A percentile compares a stretch with the other conserved stretches of the same genome.
Evolutionary conservation across 2,113 vertebrate genomes (phyloP).

Genomic region (Osmerus mordax): DNA sequence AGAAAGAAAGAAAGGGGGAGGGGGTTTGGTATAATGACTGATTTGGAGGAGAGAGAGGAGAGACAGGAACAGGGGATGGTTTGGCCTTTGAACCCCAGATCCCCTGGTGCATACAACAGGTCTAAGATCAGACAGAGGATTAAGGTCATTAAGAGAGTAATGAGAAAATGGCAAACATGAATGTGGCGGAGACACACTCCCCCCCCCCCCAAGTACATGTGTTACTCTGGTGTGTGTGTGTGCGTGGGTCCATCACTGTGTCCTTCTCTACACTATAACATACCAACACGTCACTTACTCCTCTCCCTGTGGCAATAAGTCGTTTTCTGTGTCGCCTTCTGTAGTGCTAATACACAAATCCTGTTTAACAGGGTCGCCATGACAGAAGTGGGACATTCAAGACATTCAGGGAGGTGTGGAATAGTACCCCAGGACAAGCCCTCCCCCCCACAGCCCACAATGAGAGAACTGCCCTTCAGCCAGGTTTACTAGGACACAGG

Average conservation of each 20-base stretch:
- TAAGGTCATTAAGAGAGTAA: conserved; percentile 65
- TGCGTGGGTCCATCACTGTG: not conserved
- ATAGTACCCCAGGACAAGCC: conserved; percentile 11
- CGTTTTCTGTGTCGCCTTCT: not conserved
- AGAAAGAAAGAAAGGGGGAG: conserved; percentile 15
- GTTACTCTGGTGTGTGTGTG: conserved; percentile 11
- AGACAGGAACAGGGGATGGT: conserved; percentile 28
- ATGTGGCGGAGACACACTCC: no score
- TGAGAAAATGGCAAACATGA: conserved; percentile 58
- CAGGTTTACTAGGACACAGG: conserved; percentile 27
- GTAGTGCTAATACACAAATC: conserved; percentile 1
- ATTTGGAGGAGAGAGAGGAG: conserved; percentile 39
- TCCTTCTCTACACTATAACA: not conserved
- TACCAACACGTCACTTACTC: not conserved
- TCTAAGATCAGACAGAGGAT: conserved; percentile 55
- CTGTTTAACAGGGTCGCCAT: not conserved
- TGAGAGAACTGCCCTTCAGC: conserved; percentile 31
- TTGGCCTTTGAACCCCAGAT: conserved; percentile 61
- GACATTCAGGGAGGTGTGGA: conserved; percentile 37
- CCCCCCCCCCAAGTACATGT: not conserved
- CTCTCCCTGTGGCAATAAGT: not conserved
- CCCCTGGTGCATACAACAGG: conserved; percentile 54
- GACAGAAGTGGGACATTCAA: conserved; percentile 36
- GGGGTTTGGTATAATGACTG: conserved; percentile 56
- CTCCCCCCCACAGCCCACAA: conserved; percentile 11